phyloP scores from a whole-genome alignment of 1,140 invertebrate species.

The Neodiprion pinetum region DNA sequence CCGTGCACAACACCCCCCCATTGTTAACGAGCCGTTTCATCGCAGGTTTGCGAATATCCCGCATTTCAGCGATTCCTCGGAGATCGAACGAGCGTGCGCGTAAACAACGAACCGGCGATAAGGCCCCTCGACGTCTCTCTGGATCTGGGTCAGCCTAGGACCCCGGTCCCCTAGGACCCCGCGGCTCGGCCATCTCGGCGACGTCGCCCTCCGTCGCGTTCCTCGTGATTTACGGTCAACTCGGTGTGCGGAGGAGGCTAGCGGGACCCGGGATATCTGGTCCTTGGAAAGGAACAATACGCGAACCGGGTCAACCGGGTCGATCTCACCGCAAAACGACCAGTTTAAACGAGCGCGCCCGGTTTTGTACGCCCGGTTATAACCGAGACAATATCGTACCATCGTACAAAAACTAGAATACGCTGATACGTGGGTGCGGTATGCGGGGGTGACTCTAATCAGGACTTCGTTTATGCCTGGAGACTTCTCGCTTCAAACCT shows the following conservation, averaged over 20 bases:
- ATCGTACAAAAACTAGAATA: background rate
- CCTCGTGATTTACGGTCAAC: constrained; percentile 11
- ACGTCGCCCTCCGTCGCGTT: constrained; percentile 25
- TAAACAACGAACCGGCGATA: no score
- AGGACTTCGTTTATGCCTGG: no score
- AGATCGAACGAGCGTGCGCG: no score
- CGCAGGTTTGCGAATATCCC: no score
- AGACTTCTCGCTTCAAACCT: no score
- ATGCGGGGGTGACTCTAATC: no score
- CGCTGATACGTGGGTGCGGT: no score
- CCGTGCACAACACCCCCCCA: no score
- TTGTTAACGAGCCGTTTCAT: no score
- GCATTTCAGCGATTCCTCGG: no score
- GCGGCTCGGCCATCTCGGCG: constrained; percentile 30
- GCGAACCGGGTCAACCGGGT: background rate
- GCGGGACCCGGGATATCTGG: constrained; percentile 43
- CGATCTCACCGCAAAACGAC: constrained; percentile 24
- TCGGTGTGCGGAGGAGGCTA: constrained; percentile 9
- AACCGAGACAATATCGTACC: constrained; percentile 11
- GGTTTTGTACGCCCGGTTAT: constrained; percentile 54
- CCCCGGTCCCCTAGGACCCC: constrained; percentile 32
- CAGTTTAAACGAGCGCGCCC: constrained; percentile 47
- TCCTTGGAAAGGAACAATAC: constrained; percentile 34
- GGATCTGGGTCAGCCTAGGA: background rate
- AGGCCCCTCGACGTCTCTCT: no score